Conservation (phyloP, 2,888 invertebrate genomes). For the Ecliptopera silaceata region DNA sequence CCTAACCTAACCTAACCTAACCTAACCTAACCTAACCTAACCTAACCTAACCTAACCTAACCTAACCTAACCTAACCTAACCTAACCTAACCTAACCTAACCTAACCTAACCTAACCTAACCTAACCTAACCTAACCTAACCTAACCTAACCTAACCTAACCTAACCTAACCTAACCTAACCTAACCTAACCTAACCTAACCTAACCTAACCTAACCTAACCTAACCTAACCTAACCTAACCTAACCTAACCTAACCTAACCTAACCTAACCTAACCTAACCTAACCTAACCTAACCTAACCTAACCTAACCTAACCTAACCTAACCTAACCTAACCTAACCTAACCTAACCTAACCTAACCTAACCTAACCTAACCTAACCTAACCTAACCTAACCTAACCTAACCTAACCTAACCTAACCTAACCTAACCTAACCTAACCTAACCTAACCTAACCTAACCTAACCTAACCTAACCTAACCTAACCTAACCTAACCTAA, state of each 20-base stretch:
- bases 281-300: no score
- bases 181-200: no score
- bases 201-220: no score
- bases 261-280: no score
- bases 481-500: constrained; percentile 27
- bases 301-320: no score
- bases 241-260: no score
- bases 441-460: constrained; percentile 26
- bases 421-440: constrained; percentile 29
- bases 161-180: no score
- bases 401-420: constrained; percentile 35
- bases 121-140: constrained; percentile 36
- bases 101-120: constrained; percentile 31
- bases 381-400: no score
- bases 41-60: constrained; percentile 31
- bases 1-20: constrained; percentile 34
- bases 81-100: constrained; percentile 34
- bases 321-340: no score
- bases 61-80: constrained; percentile 23
- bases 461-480: constrained; percentile 27
- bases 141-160: constrained; percentile 32
- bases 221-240: no score
- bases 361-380: no score
- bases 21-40: constrained; percentile 31
- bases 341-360: no score